Conservation (phyloP, 2,888 invertebrate species). For the Ectemnius cavifrons region DNA sequence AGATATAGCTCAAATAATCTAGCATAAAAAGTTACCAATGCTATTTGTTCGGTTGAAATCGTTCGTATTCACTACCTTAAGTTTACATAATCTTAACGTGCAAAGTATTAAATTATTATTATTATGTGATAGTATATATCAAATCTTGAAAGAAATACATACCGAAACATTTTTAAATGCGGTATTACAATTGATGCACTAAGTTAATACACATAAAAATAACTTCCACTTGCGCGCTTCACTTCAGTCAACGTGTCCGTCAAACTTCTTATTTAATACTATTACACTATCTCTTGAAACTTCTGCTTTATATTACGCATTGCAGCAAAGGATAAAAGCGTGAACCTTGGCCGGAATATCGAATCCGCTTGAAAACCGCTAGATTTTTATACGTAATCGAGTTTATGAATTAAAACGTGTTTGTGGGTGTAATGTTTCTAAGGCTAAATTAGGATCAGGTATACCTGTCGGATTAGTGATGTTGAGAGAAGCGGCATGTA, state of each 20-base stretch:
- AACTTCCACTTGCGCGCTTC: neutral
- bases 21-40: too few relatives aligned
- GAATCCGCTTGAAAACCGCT: conserved; percentile 24
- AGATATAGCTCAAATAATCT: too few relatives aligned
- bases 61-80: too few relatives aligned
- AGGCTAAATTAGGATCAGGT: neutral
- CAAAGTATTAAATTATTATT: too few relatives aligned
- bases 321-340: conserved; percentile 1
- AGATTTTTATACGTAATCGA: conserved; percentile 20
- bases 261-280: neutral
- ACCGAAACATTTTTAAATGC: conserved; percentile 1
- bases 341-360: conserved; percentile 40
- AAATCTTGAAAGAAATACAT: neutral
- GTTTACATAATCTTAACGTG: too few relatives aligned
- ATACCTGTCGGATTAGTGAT: neutral
- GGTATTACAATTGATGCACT: neutral
- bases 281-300: neutral
- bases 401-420: conserved; percentile 12
- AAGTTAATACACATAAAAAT: neutral
- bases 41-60: too few relatives aligned
- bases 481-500: neutral
- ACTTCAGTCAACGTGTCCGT: neutral
- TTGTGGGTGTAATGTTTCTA: conserved; percentile 12
- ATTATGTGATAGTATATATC: too few relatives aligned
- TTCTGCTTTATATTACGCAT: neutral